phyloP scores from a whole-genome alignment of 2,888 invertebrate genomes.

The Ectemnius lituratus region DNA sequence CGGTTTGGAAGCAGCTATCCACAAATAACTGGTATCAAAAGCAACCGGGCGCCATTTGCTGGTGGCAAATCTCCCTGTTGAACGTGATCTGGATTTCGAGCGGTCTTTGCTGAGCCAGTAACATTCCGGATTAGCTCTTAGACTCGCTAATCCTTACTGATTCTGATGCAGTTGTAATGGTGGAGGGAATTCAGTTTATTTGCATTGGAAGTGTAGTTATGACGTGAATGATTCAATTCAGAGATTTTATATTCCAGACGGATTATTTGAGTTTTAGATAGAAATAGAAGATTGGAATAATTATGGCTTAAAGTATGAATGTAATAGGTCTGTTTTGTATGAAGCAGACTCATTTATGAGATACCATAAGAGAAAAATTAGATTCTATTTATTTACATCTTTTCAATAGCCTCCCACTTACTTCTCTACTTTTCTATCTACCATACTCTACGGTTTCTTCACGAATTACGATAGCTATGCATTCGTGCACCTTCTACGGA shows the following conservation, averaged over 20 bases:
- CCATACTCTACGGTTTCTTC: neutral
- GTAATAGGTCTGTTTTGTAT: no score
- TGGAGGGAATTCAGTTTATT: no score
- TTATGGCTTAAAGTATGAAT: constrained; percentile 23
- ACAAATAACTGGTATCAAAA: constrained; percentile 51
- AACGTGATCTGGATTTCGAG: constrained; percentile 1
- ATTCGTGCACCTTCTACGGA: neutral
- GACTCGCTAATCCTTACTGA: no score
- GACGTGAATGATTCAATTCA: no score
- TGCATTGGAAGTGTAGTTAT: no score
- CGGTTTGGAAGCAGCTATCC: constrained; percentile 13
- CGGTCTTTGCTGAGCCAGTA: constrained; percentile 13
- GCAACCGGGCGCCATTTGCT: constrained; percentile 27
- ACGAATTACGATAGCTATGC: neutral
- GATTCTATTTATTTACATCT: neutral
- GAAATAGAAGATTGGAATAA: constrained; percentile 30
- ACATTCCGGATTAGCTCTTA: no score
- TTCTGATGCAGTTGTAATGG: no score
- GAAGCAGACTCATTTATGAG: neutral
- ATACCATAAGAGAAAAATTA: neutral
- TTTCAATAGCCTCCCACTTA: neutral
- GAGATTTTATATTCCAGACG: no score
- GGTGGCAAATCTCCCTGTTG: constrained; percentile 11
- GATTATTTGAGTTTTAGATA: no score
- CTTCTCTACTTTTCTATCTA: neutral